A percentile compares a stretch with the other conserved stretches of the same genome.
Evolutionary conservation across 2,113 vertebrate genomes (phyloP).

Genomic region (Alaudala cheleensis): DNA sequence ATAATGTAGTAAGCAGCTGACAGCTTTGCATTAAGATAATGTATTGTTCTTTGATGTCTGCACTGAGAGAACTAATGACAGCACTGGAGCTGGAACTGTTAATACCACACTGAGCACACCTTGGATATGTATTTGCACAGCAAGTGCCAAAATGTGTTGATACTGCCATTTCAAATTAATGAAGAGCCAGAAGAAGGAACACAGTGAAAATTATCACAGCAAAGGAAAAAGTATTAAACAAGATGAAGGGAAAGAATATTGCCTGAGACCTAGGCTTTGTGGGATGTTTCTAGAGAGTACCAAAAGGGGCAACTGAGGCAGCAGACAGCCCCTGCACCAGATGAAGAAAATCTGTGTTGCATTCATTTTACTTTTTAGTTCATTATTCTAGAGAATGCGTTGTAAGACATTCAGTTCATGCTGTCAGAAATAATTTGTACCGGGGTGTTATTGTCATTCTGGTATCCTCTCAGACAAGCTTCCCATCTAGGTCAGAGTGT

Average conservation of each 20-base stretch:
- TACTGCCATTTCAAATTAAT: neutral
- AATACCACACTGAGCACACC: neutral
- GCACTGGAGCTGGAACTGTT: neutral
- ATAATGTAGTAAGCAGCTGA: neutral
- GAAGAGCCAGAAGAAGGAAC: neutral
- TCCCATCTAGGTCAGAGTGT: neutral
- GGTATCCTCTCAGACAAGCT: neutral
- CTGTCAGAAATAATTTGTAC: neutral
- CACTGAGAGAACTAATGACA: neutral
- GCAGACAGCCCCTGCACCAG: neutral
- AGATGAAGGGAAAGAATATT: neutral
- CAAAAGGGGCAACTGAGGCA: neutral
- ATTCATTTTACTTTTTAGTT: neutral
- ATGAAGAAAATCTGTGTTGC: neutral
- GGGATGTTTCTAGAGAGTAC: neutral
- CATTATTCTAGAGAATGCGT: neutral
- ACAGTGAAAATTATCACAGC: neutral
- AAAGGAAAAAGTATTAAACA: neutral
- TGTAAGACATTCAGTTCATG: neutral
- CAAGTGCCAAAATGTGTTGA: neutral
- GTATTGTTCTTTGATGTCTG: neutral
- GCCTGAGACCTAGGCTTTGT: neutral
- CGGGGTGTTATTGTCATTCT: neutral
- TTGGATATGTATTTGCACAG: constrained; percentile 6
- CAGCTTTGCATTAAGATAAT: neutral